Conservation (phyloP, 2,888 invertebrate genomes). For the Agonopterix subpropinquella region DNA sequence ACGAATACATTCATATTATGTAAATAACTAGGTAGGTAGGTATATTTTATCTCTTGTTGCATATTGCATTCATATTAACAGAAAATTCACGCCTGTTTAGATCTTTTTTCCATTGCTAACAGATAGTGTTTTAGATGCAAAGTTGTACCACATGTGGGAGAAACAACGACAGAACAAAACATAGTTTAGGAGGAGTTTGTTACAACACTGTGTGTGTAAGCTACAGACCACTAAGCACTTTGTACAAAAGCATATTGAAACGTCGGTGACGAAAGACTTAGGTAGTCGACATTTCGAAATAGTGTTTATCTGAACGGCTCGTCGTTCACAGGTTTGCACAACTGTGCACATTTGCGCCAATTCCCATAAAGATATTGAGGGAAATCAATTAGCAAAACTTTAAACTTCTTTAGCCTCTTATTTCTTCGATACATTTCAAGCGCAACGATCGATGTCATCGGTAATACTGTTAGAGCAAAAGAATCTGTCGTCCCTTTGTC, state of each 20-base stretch:
- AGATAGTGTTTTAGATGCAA: no score
- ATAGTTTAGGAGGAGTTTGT: slow-evolving; percentile 8
- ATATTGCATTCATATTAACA: no score
- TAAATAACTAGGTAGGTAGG: neutral
- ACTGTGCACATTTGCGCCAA: slow-evolving; percentile 33
- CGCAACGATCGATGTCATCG: no score
- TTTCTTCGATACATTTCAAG: no score
- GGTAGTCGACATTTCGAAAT: slow-evolving; percentile 45
- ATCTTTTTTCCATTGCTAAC: no score
- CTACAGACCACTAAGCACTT: slow-evolving; percentile 27
- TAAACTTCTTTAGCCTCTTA: no score
- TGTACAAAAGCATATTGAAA: slow-evolving; percentile 38
- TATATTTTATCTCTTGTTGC: no score
- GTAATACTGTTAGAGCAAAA: no score
- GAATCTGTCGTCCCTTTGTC: no score
- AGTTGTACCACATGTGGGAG: neutral
- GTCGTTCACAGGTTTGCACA: slow-evolving; percentile 44
- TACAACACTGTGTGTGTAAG: slow-evolving; percentile 15
- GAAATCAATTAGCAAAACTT: slow-evolving; percentile 9
- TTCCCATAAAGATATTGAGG: slow-evolving; percentile 35
- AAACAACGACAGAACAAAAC: slow-evolving; percentile 6
- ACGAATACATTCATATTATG: neutral
- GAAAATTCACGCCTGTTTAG: no score
- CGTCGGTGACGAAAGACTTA: slow-evolving; percentile 37
- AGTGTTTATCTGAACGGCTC: slow-evolving; percentile 42